phyloP scores from a whole-genome alignment of 2,888 invertebrate genomes.

The Parelbella ahira region DNA sequence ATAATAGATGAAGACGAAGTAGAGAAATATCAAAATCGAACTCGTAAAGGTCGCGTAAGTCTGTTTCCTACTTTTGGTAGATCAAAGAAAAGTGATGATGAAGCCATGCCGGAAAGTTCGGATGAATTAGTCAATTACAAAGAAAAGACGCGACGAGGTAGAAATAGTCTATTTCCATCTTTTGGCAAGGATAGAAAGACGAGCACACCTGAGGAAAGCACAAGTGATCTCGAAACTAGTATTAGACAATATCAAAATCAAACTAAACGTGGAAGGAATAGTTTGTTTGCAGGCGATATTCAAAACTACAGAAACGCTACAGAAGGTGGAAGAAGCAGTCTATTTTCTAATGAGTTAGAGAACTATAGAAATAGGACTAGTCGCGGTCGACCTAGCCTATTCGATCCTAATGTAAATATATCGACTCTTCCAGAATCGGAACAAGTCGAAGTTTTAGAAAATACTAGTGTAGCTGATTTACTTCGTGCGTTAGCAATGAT shows the following conservation, averaged over 20 bases:
- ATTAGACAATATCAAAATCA: conserved; percentile 64
- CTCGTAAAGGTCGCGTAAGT: conserved; percentile 64
- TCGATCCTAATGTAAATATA: conserved; percentile 67
- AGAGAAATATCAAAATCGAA: conserved; percentile 63
- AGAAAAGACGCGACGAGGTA: conserved; percentile 60
- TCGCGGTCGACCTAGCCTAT: conserved; percentile 67
- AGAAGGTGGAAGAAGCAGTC: conserved; percentile 39
- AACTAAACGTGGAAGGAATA: conserved; percentile 52
- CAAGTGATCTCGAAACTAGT: conserved; percentile 61
- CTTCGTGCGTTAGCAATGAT: conserved; percentile 88
- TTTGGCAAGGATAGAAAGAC: conserved; percentile 66
- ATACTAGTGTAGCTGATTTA: conserved; percentile 91
- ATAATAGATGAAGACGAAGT: conserved; percentile 66
- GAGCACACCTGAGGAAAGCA: conserved; percentile 48
- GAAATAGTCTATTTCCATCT: conserved; percentile 63
- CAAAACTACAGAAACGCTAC: conserved; percentile 43
- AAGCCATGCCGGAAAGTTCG: conserved; percentile 66
- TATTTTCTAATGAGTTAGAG: conserved; percentile 55
- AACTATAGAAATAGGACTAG: conserved; percentile 62
- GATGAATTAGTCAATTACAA: conserved; percentile 69
- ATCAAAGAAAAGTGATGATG: conserved; percentile 48
- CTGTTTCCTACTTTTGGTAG: conserved; percentile 68
- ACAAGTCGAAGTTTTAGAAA: conserved; percentile 85
- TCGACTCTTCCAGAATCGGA: conserved; percentile 60
- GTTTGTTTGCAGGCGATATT: conserved; percentile 49